Percentiles rank a stretch among this genome's conserved stretches.
Evolutionary conservation across 2,888 invertebrate genomes (phyloP).

Genomic region (Parthenolecanium corni): DNA sequence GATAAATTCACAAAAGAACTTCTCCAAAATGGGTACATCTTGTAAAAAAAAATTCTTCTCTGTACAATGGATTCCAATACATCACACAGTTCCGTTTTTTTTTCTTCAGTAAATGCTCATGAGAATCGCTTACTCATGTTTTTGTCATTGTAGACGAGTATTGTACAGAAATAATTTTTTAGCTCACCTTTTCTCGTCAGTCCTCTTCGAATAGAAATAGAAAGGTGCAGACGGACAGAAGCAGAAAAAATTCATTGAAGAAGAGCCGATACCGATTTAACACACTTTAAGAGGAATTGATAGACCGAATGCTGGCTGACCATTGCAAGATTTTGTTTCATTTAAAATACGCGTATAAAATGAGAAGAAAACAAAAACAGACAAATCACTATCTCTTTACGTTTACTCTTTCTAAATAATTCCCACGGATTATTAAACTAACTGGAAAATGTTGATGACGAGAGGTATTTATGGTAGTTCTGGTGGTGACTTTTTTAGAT

Average conservation of each 20-base stretch:
- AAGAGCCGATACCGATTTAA: neutral
- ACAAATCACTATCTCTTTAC: neutral
- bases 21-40: too few species aligned
- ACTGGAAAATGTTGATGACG: neutral
- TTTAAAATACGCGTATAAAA: conserved; percentile 1
- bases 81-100: too few species aligned
- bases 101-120: too few species aligned
- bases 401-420: conserved; percentile 1
- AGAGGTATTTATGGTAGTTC: too few species aligned
- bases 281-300: neutral
- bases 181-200: neutral
- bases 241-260: neutral
- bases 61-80: too few species aligned
- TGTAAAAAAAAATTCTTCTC: too few species aligned
- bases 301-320: neutral
- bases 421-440: conserved; percentile 7
- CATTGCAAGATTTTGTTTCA: neutral
- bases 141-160: conserved; percentile 13
- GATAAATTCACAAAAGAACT: too few species aligned
- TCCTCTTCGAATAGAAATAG: neutral
- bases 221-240: neutral
- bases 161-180: conserved; percentile 14
- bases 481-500: neutral
- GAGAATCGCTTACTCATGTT: neutral
- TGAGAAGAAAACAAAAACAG: neutral